Conservation (phyloP, 2,888 invertebrate genomes). For the Colostygia pectinataria region DNA sequence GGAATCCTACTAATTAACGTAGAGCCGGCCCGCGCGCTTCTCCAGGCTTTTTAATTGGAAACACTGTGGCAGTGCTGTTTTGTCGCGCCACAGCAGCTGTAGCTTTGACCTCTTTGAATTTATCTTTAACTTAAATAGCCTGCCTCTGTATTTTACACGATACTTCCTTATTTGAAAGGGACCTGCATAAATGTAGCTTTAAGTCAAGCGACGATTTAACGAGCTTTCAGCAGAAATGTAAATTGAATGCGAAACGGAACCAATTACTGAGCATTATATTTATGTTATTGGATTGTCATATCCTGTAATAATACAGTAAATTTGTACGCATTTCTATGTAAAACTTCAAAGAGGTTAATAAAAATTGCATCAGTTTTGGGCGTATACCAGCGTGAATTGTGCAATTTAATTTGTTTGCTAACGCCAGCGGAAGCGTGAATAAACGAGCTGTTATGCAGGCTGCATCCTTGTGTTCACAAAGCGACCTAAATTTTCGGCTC, state of each 20-base stretch:
- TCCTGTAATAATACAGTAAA: background rate
- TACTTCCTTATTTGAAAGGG: conserved; percentile 14
- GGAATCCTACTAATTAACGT: conserved; percentile 72
- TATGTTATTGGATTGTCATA: conserved; percentile 18
- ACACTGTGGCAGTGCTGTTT: conserved; percentile 49
- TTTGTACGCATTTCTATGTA: conserved; percentile 2
- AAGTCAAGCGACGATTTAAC: conserved; percentile 1
- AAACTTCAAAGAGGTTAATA: conserved; percentile 10
- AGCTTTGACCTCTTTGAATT: conserved; percentile 28
- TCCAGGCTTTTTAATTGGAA: conserved; percentile 55
- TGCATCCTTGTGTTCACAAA: conserved; percentile 48
- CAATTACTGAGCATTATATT: conserved; percentile 9
- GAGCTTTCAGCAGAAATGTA: conserved; percentile 11
- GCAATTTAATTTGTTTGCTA: conserved; percentile 36
- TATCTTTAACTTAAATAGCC: conserved; percentile 18
- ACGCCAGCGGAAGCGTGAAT: conserved; percentile 52
- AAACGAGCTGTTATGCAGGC: conserved; percentile 39
- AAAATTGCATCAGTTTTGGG: conserved; percentile 35
- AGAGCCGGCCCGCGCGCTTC: conserved; percentile 43
- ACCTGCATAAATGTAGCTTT: conserved; percentile 6
- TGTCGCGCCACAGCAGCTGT: conserved; percentile 42
- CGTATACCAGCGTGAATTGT: conserved; percentile 29
- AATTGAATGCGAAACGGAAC: conserved; percentile 13
- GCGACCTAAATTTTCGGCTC: conserved; percentile 57
- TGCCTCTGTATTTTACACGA: conserved; percentile 10